Percentiles rank a stretch among this genome's conserved stretches.
These are phyloP conservation scores for Hydrolagus affinis DNA, from an alignment of 2,113 vertebrate species.

Conservation along the genomic window DNA sequence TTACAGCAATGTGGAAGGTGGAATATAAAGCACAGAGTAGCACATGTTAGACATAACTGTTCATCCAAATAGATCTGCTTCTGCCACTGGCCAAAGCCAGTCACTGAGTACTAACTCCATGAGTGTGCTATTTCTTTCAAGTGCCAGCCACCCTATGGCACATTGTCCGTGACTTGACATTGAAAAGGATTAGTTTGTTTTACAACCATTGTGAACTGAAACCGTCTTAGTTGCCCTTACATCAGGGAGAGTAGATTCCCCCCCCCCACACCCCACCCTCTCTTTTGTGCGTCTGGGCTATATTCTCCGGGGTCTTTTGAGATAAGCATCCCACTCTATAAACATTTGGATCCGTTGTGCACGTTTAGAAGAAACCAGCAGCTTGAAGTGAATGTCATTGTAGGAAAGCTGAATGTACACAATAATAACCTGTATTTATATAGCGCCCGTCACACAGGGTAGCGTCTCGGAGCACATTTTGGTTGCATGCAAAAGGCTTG, in stretches of 20 bases:
- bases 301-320: not conserved
- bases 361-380: not conserved
- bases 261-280: too few species aligned
- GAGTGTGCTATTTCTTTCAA: not conserved
- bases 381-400: too few species aligned
- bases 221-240: not conserved
- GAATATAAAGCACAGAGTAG: too few species aligned
- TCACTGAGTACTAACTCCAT: not conserved
- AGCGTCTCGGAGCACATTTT: too few species aligned
- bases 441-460: too few species aligned
- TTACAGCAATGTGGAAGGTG: too few species aligned
- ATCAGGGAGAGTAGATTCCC: not conserved
- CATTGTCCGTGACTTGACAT: not conserved
- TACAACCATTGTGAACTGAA: not conserved
- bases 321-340: not conserved
- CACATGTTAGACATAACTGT: too few species aligned
- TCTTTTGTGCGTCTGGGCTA: not conserved
- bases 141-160: not conserved
- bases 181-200: not conserved
- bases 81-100: too few species aligned
- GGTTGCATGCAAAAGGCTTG: not conserved
- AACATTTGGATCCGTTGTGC: not conserved
- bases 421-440: too few species aligned
- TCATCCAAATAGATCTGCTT: too few species aligned
- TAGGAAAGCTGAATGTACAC: too few species aligned